Percentiles rank a stretch among this genome's conserved stretches.
Conservation (phyloP, 2,113 vertebrate genomes). For the Puffinus mauretanicus region DNA sequence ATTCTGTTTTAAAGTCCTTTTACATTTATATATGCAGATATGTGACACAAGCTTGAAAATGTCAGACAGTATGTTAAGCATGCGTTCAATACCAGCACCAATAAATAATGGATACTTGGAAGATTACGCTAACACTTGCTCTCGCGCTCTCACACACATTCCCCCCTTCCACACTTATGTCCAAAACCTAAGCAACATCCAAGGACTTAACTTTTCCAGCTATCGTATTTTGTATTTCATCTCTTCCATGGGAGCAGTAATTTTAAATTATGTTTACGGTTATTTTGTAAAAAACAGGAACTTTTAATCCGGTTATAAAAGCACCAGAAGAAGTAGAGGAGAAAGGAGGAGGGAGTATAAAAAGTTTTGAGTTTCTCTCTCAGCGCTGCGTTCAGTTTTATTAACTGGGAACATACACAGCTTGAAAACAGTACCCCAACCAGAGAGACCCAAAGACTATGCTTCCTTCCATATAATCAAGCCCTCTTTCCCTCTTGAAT, state of each 20-base stretch:
- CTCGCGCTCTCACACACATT: background rate
- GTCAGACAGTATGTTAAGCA: background rate
- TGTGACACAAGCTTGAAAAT: background rate
- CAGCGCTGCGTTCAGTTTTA: background rate
- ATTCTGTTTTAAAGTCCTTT: background rate
- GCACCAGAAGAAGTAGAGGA: background rate
- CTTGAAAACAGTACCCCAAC: background rate
- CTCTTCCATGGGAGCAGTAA: background rate
- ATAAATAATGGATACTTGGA: background rate
- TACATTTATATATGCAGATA: background rate
- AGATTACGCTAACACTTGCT: background rate
- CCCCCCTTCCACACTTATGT: no score
- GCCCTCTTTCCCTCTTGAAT: background rate
- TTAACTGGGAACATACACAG: background rate
- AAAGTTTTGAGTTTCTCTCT: background rate
- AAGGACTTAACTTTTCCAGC: background rate
- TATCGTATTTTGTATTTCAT: background rate
- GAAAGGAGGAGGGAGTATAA: background rate
- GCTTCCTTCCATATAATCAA: background rate
- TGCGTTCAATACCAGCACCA: background rate
- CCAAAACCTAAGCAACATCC: background rate
- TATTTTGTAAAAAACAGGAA: background rate
- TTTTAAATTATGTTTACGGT: background rate
- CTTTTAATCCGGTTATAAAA: background rate
- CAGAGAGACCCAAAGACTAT: background rate